Conservation (phyloP, 2,797 vertebrate genomes). For the Phoxinus dragarum region DNA sequence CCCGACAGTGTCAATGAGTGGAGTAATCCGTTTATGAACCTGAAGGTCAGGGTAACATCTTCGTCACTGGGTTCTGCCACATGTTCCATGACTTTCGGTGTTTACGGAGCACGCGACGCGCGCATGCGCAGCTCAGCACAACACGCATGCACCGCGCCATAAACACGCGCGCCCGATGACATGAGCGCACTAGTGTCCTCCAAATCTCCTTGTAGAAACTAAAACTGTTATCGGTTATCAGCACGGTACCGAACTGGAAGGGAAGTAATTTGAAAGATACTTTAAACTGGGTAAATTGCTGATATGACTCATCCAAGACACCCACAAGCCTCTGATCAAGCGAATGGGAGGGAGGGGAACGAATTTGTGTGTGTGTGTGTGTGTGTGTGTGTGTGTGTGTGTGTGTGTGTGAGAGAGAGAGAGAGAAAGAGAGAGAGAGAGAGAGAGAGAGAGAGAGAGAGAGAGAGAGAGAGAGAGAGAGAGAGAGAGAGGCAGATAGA, state of each 20-base stretch:
- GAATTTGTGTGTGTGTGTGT: constrained; percentile 53
- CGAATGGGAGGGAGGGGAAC: constrained; percentile 69
- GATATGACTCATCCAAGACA: constrained; percentile 84
- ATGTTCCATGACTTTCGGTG: constrained; percentile 19
- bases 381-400: background rate
- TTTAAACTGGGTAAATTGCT: constrained; percentile 83
- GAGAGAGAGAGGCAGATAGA: constrained; percentile 55
- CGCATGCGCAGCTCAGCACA: constrained; percentile 30
- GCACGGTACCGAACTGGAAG: constrained; percentile 77
- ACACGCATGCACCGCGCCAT: constrained; percentile 45
- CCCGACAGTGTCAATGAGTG: background rate
- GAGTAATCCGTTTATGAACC: background rate
- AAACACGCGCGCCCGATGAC: constrained; percentile 50
- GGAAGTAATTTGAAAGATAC: constrained; percentile 81
- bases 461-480: constrained; percentile 40
- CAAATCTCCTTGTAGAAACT: constrained; percentile 80
- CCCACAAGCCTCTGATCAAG: constrained; percentile 81
- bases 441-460: background rate
- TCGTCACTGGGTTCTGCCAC: background rate
- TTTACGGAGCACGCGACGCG: constrained; percentile 9
- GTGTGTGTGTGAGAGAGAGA: background rate
- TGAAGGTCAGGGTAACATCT: background rate
- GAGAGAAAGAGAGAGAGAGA: constrained; percentile 55
- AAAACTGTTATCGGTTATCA: constrained; percentile 84
- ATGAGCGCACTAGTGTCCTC: constrained; percentile 74